Conservation (phyloP, 2,888 invertebrate genomes). For the Ypsolopha sequella region DNA sequence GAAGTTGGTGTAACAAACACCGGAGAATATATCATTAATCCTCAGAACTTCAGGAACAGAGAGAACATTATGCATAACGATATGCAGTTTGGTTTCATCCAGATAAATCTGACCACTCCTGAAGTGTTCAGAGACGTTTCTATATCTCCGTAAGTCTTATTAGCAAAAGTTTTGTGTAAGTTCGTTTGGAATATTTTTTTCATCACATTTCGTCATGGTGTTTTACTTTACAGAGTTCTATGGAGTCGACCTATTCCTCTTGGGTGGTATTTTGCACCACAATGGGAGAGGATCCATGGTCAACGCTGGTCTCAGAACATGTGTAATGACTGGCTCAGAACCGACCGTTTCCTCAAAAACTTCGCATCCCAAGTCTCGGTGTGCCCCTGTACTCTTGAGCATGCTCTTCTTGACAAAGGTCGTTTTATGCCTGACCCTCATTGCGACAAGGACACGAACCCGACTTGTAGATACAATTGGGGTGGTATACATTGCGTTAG, state of each 20-base stretch:
- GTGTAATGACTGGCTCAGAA: conserved; percentile 92
- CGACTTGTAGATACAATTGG: conserved; percentile 88
- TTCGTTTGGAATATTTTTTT: not conserved
- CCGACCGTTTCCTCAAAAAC: conserved; percentile 85
- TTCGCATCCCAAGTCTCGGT: conserved; percentile 86
- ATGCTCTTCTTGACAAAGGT: conserved; percentile 93
- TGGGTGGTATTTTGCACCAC: conserved; percentile 92
- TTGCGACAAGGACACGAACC: conserved; percentile 93
- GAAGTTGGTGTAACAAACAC: conserved; percentile 75
- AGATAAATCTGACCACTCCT: conserved; percentile 88
- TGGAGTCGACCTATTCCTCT: conserved; percentile 95
- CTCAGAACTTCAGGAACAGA: conserved; percentile 77
- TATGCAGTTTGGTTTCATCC: conserved; percentile 88
- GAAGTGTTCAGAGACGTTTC: conserved; percentile 73
- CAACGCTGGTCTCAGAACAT: conserved; percentile 83
- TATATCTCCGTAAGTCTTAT: conserved; percentile 78
- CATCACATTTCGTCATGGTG: not conserved
- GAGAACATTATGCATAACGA: conserved; percentile 78
- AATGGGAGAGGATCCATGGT: conserved; percentile 89
- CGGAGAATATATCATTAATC: conserved; percentile 80
- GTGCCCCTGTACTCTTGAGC: conserved; percentile 93
- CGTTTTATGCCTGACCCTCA: conserved; percentile 90
- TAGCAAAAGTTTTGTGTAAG: not conserved
- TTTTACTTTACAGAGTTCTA: conserved; percentile 64
- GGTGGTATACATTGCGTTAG: conserved; percentile 94